Base-by-base conservation (phyloP, 1,140 invertebrate species). In the Dendrolimus punctatus region DNA sequence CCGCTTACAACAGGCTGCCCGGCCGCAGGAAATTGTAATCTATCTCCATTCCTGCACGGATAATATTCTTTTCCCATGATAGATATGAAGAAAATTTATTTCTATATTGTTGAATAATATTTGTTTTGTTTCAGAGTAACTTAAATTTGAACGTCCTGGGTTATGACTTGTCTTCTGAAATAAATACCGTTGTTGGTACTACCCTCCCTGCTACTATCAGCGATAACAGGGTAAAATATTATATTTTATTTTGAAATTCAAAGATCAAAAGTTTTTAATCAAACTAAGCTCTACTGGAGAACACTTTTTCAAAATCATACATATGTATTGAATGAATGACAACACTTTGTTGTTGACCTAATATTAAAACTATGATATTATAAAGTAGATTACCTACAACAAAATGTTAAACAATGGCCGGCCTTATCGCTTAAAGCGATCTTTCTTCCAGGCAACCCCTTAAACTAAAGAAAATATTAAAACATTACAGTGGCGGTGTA, bases 51-150 rank as follows among this genome's bases (percentile, higher is more conserved):
- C 23, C 23, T 23, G 23, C 23, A 3, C 23, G 23, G 23, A 23
- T 23, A 23, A 23, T 23, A 23, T 23, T 23, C 8, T 8, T 7
- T 37, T 6, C 6, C 37, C 6, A 44, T 41, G 8, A 2, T 8
- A 42, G 41, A 4, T 42, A 54, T 42, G 51, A 9, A 46, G 36
- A 53, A 37, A 5, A 38, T 46, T 46, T 6, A 48, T 43, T 56
- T 46, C 36, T 46, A 46, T 46, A 8, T 45, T 23, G 10, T 46
- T 45, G 38, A 43, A 9, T 39, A 10, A 5, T 48, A 39, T 41
- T 47, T 9, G 8, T 40, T 38, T 49, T 48, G 37, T 60, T 55
- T 40, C 47, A 60, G 58, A 53, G 53, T 10, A 37, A 53, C 8
- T 23, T 60, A 10, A 42, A 46, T 6, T 38, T 60, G 0, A 9